These are phyloP conservation scores for Aramus guarauna DNA, from an alignment of 2,113 vertebrate genomes.

Conservation along the genomic window DNA sequence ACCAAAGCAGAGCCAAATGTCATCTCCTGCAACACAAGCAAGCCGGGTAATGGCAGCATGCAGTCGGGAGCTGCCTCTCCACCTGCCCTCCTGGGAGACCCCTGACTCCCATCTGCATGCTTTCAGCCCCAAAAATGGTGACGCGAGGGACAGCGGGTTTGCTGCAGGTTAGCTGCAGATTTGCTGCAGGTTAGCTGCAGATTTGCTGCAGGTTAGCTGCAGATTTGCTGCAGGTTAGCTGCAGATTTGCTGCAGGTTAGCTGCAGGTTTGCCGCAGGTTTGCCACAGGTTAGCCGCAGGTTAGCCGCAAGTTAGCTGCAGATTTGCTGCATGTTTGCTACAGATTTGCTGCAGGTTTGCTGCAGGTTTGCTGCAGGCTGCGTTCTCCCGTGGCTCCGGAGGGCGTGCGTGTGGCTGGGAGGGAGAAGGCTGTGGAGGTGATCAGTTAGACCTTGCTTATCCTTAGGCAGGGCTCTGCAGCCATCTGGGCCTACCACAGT, in stretches of 20 bases:
- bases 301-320: too few species aligned
- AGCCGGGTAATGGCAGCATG: not conserved
- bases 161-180: too few species aligned
- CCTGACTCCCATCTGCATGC: not conserved
- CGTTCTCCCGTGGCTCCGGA: accelerated
- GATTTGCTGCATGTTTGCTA: too few species aligned
- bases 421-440: not conserved
- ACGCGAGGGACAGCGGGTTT: not conserved
- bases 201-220: too few species aligned
- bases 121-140: not conserved
- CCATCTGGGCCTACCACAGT: not conserved
- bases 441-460: not conserved
- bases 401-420: not conserved
- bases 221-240: too few species aligned
- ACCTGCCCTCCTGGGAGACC: not conserved
- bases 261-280: too few species aligned
- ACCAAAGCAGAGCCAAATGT: not conserved
- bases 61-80: not conserved
- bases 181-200: too few species aligned
- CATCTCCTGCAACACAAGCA: too few species aligned
- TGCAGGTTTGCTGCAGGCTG: not conserved
- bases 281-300: too few species aligned
- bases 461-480: not conserved
- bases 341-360: too few species aligned
- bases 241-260: too few species aligned